Evolutionary conservation across 2,888 invertebrate genomes (phyloP), one percentile per base, ranked within the genome.

Genomic region (Pharmacophagus antenor): DNA sequence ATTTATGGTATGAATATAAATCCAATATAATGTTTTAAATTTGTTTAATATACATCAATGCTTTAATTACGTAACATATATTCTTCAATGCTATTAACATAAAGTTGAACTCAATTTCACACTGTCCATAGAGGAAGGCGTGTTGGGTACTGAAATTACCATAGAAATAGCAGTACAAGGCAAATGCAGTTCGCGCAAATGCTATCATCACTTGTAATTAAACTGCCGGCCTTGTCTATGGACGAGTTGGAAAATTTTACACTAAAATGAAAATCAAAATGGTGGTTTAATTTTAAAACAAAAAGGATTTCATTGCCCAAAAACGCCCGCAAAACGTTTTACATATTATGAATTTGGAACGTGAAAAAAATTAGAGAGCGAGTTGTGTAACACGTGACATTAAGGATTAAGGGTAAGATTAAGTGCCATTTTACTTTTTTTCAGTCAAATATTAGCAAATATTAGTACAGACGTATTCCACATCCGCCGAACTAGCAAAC

Each of bases 91-190:
- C 37, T 31, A 37, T 21, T 20, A n/a, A 12, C 27, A 37, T 31
- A 22, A 22, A 52, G 18, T 22, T 3, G 20, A 52, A 48, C 23
- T 48, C n/a, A 37, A 41, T 56, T 41, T 22, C 25, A 20, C 21
- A 27, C 4, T 48, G 47, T 31, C 22, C 21, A 31, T 48, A 41
- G 21, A 23, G 22, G 21, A 37, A 56, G 56, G 47, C 25, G 23
- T 51, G 27, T 52, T 51, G 10, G n/a, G 23, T n/a, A 20, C 23
- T 37, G 7, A 56, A 53, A 61, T 61, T 61, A 56, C 27, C 61
- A 61, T 61, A 61, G 47, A 61, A 44, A 56, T 61, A 46, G 61
- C 17, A 18, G 37, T 27, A 53, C 56, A 44, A 56, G 52, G 56
- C 42, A 61, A 31, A 41, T 46, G 50, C 48, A 61, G 47, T 52